Evolutionary conservation across 2,888 invertebrate species (phyloP).

Genomic region (Brenthis daphne): DNA sequence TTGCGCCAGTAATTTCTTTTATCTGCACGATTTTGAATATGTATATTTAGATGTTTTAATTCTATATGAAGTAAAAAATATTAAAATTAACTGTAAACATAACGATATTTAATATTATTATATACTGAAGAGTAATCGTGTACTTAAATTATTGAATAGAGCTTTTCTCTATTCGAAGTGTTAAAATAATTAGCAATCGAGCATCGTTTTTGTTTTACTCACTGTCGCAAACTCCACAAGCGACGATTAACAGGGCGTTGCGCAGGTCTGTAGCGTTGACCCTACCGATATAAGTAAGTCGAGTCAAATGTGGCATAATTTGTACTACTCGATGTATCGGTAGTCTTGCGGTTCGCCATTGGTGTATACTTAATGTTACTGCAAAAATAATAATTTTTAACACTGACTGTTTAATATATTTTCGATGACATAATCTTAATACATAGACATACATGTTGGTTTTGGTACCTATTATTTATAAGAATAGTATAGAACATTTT

Average conservation of each 20-base stretch:
- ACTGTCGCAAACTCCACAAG: constrained; percentile 68
- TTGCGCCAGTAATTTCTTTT: constrained; percentile 56
- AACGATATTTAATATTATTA: no score
- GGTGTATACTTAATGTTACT: constrained; percentile 68
- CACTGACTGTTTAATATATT: no score
- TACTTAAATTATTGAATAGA: no score
- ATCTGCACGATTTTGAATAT: constrained; percentile 60
- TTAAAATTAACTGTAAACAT: no score
- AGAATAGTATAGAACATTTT: no score
- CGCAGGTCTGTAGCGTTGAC: constrained; percentile 60
- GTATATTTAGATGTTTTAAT: constrained; percentile 60
- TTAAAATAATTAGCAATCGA: background rate
- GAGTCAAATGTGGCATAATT: constrained; percentile 59
- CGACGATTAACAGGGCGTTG: constrained; percentile 55
- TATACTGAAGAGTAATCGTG: no score
- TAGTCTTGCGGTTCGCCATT: constrained; percentile 61
- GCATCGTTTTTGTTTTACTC: constrained; percentile 41
- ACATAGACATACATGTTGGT: no score
- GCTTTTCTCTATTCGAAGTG: no score
- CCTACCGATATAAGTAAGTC: constrained; percentile 59
- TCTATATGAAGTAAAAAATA: constrained; percentile 46
- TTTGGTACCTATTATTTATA: no score
- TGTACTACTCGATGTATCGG: constrained; percentile 62
- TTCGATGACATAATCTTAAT: no score
- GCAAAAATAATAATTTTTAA: background rate